Evolutionary conservation across 2,888 invertebrate genomes (phyloP), one percentile per base, ranked within the genome.

Genomic region (Poecilus cupreus): DNA sequence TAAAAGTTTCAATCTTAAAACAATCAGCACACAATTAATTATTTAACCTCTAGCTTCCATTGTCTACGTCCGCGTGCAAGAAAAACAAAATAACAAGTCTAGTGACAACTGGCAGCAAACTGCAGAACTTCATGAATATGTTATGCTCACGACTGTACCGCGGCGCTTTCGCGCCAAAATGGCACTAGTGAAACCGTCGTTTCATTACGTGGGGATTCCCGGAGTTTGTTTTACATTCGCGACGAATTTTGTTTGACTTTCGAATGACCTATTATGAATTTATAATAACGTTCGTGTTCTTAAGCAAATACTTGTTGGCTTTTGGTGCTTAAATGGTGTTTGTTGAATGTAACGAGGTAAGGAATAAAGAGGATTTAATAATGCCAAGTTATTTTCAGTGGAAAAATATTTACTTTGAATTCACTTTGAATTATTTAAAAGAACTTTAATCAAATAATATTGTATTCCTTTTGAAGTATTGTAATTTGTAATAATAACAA

Each of bases 181-280:
- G 54, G 54, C 22, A 4, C 54, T 22, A 20, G 11, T 4, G 22
- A 54, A 54, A 54, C 22, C 43, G n/a, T 43, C 22, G 54, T 54
- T 54, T 54, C 22, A 54, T 54, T 43, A 43, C 22, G 6, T 18
- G 20, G 20, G 54, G 22, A 22, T 5, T 22, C 54, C 54, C 22
- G 3, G 54, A 54, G 54, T 54, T 60, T 26, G 60, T 60, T 60
- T 6, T 22, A 13, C 26, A 5, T 22, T 11, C 43, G 13, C 11
- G 43, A 43, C 11, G 60, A n/a, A 26, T 60, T 60, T 60, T 60
- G 60, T 60, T 60, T 60, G 60, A 26, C 60, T 60, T 60, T 60
- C 60, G 13, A 60, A 60, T 60, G 26, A 60, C 26, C 60, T 24
- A 13, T 32, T 60, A 60, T 60, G 26, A 60, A 60, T 60, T 60